Evolutionary conservation across 2,888 invertebrate genomes (phyloP).

Genomic region (Nematopogon swammerdamellus): DNA sequence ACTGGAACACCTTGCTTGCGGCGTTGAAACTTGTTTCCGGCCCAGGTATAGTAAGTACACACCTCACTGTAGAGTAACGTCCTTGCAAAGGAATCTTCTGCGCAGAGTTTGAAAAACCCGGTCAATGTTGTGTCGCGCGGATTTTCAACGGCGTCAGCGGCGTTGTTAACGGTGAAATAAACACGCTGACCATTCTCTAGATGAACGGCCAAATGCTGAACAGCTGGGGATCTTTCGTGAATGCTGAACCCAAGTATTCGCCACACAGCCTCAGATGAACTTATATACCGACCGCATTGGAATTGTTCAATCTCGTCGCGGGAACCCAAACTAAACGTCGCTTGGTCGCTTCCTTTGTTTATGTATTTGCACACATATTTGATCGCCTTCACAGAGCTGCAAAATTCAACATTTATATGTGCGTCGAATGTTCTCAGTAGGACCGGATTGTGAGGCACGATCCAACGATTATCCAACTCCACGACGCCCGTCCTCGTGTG

Average conservation of each 20-base stretch:
- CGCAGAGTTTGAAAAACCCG: neutral
- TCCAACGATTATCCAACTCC: slow-evolving; percentile 4
- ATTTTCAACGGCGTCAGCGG: neutral
- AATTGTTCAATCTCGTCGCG: neutral
- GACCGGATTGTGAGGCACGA: slow-evolving; percentile 4
- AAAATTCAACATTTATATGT: neutral
- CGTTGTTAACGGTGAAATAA: neutral
- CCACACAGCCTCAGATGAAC: slow-evolving; percentile 8
- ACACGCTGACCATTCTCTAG: slow-evolving; percentile 9
- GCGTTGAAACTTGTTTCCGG: neutral
- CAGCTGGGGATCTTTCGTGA: slow-evolving; percentile 8
- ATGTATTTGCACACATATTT: neutral
- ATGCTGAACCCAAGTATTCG: slow-evolving; percentile 7
- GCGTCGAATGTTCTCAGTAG: slow-evolving; percentile 5
- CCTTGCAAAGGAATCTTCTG: neutral
- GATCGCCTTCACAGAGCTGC: neutral
- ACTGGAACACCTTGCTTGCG: neutral
- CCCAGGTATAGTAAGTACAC: slow-evolving; percentile 2
- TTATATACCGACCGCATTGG: slow-evolving; percentile 3
- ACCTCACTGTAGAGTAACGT: neutral
- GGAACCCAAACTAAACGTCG: neutral
- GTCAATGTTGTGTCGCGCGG: slow-evolving; percentile 11
- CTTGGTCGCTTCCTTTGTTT: neutral
- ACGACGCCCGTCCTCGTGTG: neutral
- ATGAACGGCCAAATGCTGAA: slow-evolving; percentile 9